phyloP scores from a whole-genome alignment of 2,888 invertebrate species.

The Callyntrura guangdongensis region DNA sequence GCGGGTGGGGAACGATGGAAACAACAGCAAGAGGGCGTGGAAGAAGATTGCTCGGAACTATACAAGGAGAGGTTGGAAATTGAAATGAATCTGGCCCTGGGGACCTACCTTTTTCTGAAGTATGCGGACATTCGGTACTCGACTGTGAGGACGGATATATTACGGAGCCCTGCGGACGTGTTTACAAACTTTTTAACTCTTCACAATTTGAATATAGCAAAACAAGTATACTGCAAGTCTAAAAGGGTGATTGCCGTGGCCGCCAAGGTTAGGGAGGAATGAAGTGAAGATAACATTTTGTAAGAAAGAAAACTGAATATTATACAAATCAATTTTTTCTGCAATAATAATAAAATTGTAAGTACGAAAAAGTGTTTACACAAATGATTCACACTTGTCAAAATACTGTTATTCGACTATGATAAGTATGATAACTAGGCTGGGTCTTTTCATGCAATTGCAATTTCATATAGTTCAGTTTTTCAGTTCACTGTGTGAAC shows the following conservation, averaged over 20 bases:
- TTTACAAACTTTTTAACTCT: constrained; percentile 24
- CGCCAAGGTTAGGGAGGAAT: background rate
- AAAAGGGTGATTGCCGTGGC: background rate
- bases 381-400: no score
- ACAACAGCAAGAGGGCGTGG: background rate
- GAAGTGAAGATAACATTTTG: background rate
- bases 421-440: no score
- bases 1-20: background rate
- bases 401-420: no score
- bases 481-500: no score
- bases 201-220: constrained; percentile 16
- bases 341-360: no score
- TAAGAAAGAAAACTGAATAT: no score
- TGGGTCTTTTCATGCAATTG: no score
- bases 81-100: constrained; percentile 33
- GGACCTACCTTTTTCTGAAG: constrained; percentile 31
- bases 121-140: constrained; percentile 39
- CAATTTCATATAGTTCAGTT: no score
- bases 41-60: background rate
- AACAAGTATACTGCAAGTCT: constrained; percentile 28
- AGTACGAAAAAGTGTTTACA: no score
- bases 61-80: background rate
- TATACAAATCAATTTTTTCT: no score
- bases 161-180: background rate
- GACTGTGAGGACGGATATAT: background rate